Evolutionary conservation across 2,888 invertebrate genomes (phyloP), one percentile per base, ranked within the genome.

Genomic region (Drosophila eohydei): DNA sequence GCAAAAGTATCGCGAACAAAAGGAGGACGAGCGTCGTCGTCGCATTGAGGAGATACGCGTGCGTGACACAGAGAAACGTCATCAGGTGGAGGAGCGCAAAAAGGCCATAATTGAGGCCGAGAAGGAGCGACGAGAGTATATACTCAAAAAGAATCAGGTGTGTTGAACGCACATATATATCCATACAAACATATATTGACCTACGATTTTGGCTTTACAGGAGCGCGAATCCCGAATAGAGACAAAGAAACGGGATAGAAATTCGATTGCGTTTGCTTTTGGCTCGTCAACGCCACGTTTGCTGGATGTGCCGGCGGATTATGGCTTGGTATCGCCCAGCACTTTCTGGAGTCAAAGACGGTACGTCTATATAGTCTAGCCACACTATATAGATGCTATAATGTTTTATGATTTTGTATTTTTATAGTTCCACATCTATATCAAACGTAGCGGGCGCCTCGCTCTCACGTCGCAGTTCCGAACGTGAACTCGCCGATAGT

Each of bases 231-330:
- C 96, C 80, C 95, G 96, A 78, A 94, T 97, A 90, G 97, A 97
- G 92, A 95, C 96, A 59, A 96, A 96, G 92, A 95, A 95, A 89
- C 95, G 95, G 89, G 97, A 97, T 91, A 95, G 96, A 87, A 95
- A 95, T 91, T 95, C 95, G 78, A 94, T 94, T 83, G 96, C 96
- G 64, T 98, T 97, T 94, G 98, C 97, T 62, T 98, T 98, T 93
- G 98, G 98, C 70, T 97, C 97, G 87, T 97, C 97, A 81, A 98
- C 97, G 74, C 97, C 98, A 74, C 94, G 98, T 75, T 95, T 97
- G 94, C 94, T 97, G 88, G 97, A 97, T 85, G 86, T 85, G 92
- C 96, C 97, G 62, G 95, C 95, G 72, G 97, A 97, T 92, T 95
- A 96, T 81, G 95, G 95, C 59, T 90, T 87, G 78, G 91, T 93